Evolutionary conservation across 1,140 invertebrate species (phyloP).

Genomic region (Psix sp.): DNA sequence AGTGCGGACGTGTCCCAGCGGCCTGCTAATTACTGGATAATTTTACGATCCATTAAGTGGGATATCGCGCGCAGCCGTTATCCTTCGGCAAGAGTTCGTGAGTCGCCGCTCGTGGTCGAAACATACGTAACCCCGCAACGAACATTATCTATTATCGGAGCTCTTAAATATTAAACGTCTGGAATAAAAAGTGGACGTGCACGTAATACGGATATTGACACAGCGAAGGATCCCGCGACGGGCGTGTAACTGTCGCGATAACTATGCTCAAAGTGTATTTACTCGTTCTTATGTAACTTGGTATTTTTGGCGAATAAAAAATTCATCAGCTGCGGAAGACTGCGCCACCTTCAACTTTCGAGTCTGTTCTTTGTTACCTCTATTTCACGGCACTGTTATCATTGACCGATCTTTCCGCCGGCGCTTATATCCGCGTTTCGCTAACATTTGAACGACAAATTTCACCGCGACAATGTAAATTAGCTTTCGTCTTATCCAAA

Average conservation of each 20-base stretch:
- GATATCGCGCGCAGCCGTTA: slow-evolving; percentile 16
- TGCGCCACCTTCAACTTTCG: slow-evolving; percentile 1
- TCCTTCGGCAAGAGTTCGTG: slow-evolving; percentile 11
- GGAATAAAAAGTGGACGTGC: slow-evolving; percentile 31
- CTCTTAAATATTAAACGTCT: slow-evolving; percentile 29
- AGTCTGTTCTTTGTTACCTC: not conserved
- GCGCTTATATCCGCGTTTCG: not conserved
- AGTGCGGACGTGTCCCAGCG: slow-evolving; percentile 43
- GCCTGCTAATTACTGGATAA: slow-evolving; percentile 56
- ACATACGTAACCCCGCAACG: not conserved
- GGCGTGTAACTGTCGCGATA: slow-evolving; percentile 36
- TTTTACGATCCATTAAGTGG: slow-evolving; percentile 55
- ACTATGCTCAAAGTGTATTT: slow-evolving; percentile 46
- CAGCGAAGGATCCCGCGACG: slow-evolving; percentile 24
- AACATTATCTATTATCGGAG: slow-evolving; percentile 21
- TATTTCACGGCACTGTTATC: slow-evolving; percentile 16
- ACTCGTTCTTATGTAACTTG: slow-evolving; percentile 36
- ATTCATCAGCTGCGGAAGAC: slow-evolving; percentile 27
- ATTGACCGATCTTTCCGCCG: not conserved
- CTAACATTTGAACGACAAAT: not conserved
- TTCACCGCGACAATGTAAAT: too few relatives aligned
- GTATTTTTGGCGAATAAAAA: slow-evolving; percentile 39
- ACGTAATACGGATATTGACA: slow-evolving; percentile 38
- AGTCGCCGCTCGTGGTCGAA: too few relatives aligned
- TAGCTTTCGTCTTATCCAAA: too few relatives aligned